Evolutionary conservation across 2,797 vertebrate species (phyloP).

Genomic region (Austrolebias charrua): DNA sequence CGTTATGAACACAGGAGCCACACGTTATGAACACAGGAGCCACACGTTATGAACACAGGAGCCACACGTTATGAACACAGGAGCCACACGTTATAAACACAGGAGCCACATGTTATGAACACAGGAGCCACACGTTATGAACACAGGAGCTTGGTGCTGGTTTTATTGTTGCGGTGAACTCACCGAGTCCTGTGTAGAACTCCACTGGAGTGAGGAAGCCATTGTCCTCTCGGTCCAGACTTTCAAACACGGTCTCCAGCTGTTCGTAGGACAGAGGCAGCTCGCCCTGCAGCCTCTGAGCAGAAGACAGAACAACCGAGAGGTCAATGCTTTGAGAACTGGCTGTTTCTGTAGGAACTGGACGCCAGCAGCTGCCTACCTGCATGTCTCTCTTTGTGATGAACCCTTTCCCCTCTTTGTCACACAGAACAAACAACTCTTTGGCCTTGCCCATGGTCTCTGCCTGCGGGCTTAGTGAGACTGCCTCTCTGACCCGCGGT

Average conservation of each 20-base stretch:
- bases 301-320: conserved; percentile 3
- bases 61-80: no score
- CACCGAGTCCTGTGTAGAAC: conserved; percentile 93
- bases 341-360: not conserved
- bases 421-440: conserved; percentile 93
- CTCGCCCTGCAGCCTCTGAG: conserved; percentile 88
- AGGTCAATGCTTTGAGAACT: not conserved
- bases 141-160: not conserved
- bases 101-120: no score
- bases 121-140: not conserved
- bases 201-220: conserved; percentile 92
- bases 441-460: conserved; percentile 87
- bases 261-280: conserved; percentile 90
- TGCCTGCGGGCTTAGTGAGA: conserved; percentile 32
- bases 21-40: no score
- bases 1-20: no score
- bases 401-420: conserved; percentile 96
- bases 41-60: no score
- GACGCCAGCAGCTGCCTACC: conserved; percentile 74
- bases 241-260: conserved; percentile 93
- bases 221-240: conserved; percentile 87
- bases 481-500: conserved; percentile 34
- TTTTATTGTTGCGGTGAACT: conserved; percentile 41
- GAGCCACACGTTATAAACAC: no score
- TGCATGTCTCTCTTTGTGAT: conserved; percentile 97